Conservation (phyloP, 2,888 invertebrate genomes). For the Drosophila sordidula region DNA sequence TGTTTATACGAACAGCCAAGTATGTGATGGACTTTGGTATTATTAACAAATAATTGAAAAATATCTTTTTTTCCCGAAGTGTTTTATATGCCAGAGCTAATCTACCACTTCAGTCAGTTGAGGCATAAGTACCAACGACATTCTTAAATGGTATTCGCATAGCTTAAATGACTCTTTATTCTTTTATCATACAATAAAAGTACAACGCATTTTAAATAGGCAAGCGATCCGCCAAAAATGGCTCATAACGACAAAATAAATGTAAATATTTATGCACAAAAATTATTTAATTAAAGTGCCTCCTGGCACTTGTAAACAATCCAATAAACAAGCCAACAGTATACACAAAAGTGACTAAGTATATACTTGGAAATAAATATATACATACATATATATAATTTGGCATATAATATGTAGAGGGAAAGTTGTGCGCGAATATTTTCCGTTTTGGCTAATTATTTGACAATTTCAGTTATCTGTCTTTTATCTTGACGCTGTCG, state of each 20-base stretch:
- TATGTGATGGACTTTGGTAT: slow-evolving; percentile 1
- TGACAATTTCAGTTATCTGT: slow-evolving; percentile 33
- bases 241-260: slow-evolving; percentile 21
- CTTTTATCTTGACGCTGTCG: slow-evolving; percentile 27
- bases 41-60: not conserved
- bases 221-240: slow-evolving; percentile 32
- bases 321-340: slow-evolving; percentile 10
- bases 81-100: not conserved
- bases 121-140: not conserved
- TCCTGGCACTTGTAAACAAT: slow-evolving; percentile 14
- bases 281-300: slow-evolving; percentile 54
- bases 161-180: too few relatives aligned
- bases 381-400: slow-evolving; percentile 2
- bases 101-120: not conserved
- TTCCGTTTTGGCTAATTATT: slow-evolving; percentile 33
- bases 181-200: slow-evolving; percentile 6
- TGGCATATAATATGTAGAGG: slow-evolving; percentile 10
- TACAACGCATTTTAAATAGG: slow-evolving; percentile 23
- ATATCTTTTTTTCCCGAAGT: not conserved
- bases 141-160: not conserved
- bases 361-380: slow-evolving; percentile 11
- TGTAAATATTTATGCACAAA: slow-evolving; percentile 58
- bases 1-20: not conserved
- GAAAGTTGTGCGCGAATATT: slow-evolving; percentile 44
- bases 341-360: slow-evolving; percentile 8